Evolutionary conservation across 2,888 invertebrate genomes (phyloP), one percentile per base, ranked within the genome.

Genomic region (Drosophila acutilabella): DNA sequence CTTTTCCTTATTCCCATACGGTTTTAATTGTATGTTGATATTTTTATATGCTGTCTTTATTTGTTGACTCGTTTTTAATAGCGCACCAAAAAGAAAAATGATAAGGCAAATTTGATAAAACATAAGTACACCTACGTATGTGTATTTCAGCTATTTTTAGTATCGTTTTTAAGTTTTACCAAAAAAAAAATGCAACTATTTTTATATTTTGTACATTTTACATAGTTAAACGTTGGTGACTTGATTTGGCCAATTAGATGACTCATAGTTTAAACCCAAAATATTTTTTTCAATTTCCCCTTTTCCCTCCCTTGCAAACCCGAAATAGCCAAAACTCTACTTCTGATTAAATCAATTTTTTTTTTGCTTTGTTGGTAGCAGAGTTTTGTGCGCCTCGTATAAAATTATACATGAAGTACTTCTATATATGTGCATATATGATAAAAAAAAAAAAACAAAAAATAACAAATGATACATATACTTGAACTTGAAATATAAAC

Each of bases 401-500:
- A 61, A 61, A 67, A 51, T 61, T 77, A 77, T 79, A 77, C 60
- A 71, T 56, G 13, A 62, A 64, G 48, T 61, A 60, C 41, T 47
- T 75, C 18, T 52, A 61, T 67, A 66, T 64, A 64, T 61, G 64
- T 70, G 65, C 52, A 68, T 66, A 60, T 59, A 74, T 38, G 51
- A 40, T n/a, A 13, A 4, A 36, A 33, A 45, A 18, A 14, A 61
- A 59, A 62, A 61, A 66, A 59, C 60, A 61, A 66, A 76, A 56
- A 51, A 40, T 45, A 64, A 23, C 23, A 53, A 73, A 41, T 38
- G 59, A 68, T 84, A 70, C 70, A 73, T 64, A 81, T 75, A 84
- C 78, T 78, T 78, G 59, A 80, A 71, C 58, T 70, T 68, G 68
- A 82, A 88, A 85, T 82, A 85, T 85, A 83, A 88, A 85, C 65